phyloP scores from a whole-genome alignment of 2,113 vertebrate genomes.

The Malurus alboscapulatus region DNA sequence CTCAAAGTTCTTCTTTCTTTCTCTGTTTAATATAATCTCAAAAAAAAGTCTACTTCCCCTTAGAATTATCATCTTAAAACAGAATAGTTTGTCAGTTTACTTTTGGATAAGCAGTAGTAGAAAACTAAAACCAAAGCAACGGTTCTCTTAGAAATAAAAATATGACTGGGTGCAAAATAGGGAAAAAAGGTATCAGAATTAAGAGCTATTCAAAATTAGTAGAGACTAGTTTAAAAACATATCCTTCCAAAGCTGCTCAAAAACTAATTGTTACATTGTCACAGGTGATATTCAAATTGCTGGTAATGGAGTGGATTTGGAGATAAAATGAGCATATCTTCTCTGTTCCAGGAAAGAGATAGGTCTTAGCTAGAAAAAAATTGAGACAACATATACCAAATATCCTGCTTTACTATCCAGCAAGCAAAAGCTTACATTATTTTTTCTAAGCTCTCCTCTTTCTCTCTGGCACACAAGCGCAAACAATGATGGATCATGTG shows the following conservation, averaged over 20 bases:
- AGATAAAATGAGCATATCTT: not conserved
- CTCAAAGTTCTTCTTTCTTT: not conserved
- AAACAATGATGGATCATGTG: not conserved
- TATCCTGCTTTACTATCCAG: not conserved
- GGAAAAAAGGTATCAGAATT: not conserved
- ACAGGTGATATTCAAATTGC: not conserved
- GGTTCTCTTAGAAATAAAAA: not conserved
- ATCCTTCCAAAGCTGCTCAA: not conserved
- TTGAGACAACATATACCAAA: not conserved
- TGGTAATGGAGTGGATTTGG: not conserved
- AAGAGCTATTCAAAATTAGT: not conserved
- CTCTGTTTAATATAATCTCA: not conserved
- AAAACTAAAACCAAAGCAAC: rapidly evolving
- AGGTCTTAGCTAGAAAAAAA: not conserved
- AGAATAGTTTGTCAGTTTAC: not conserved
- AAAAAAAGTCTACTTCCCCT: rapidly evolving
- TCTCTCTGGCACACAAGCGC: not conserved
- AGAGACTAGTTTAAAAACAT: not conserved
- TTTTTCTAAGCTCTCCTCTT: not conserved
- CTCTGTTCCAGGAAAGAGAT: not conserved
- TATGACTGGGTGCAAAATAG: not conserved
- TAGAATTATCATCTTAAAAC: not conserved
- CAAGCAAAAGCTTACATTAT: not conserved
- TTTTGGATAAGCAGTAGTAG: not conserved
- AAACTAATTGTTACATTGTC: not conserved